Evolutionary conservation across 2,797 vertebrate genomes (phyloP).

Genomic region (Leucoraja ocellata): DNA sequence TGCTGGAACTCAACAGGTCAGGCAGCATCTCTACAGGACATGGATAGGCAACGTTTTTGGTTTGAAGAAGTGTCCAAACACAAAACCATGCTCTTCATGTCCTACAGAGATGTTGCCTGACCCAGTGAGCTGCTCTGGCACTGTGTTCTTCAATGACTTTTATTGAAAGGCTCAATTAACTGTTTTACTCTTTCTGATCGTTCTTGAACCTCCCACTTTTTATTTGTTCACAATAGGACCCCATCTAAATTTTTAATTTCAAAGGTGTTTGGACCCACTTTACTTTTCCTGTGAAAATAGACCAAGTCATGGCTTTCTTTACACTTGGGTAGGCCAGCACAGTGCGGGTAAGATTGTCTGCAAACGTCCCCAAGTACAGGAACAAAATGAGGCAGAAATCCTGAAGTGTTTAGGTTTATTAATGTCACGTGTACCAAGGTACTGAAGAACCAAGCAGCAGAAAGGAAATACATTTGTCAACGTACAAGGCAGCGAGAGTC

Average conservation of each 20-base stretch:
- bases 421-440: too few species aligned
- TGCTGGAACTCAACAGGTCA: too few species aligned
- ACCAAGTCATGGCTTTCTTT: background rate
- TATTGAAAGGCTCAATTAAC: background rate
- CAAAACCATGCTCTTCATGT: too few species aligned
- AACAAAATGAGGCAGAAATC: background rate
- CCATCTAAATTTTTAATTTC: background rate
- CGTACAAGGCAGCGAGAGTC: background rate
- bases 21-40: too few species aligned
- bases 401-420: background rate
- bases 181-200: background rate
- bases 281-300: background rate
- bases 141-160: too few species aligned
- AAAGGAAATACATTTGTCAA: background rate
- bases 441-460: background rate
- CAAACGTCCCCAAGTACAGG: background rate
- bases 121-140: too few species aligned
- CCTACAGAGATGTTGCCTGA: too few species aligned
- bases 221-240: background rate
- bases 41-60: too few species aligned
- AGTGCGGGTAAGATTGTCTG: background rate
- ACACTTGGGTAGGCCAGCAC: background rate
- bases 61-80: too few species aligned
- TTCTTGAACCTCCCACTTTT: background rate
- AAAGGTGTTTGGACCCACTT: background rate